A percentile compares a stretch with the other conserved stretches of the same genome.
These are phyloP conservation scores for Threskiornis aethiopicus DNA, from an alignment of 2,797 vertebrate genomes.

Conservation along the genomic window DNA sequence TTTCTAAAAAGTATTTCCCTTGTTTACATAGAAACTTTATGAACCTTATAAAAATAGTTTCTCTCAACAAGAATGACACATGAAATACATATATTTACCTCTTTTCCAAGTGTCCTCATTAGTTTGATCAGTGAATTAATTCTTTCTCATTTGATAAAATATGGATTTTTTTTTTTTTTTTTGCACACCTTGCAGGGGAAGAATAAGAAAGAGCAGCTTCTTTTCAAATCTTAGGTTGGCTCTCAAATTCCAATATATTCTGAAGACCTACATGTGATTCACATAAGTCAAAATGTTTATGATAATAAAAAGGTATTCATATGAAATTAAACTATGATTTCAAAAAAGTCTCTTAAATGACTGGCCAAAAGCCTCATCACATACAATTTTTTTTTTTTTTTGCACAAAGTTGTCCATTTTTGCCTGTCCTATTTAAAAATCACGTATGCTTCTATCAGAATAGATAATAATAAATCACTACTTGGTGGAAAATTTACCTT, in stretches of 20 bases:
- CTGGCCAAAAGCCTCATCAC: neutral
- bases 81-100: neutral
- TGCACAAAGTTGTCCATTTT: neutral
- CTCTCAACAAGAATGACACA: neutral
- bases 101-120: neutral
- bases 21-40: neutral
- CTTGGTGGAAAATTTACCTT: neutral
- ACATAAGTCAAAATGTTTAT: neutral
- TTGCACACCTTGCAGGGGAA: neutral
- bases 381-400: neutral
- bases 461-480: neutral
- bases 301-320: neutral
- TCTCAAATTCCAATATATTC: neutral
- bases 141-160: neutral
- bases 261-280: neutral
- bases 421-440: neutral
- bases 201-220: neutral
- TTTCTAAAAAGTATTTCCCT: neutral
- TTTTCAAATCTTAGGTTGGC: neutral
- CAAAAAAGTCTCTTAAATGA: neutral
- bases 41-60: neutral
- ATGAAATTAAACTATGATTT: neutral
- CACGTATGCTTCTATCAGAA: neutral
- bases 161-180: neutral
- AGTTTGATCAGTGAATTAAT: neutral